Conservation (phyloP, 2,797 vertebrate species). For the Myotis vivesi region DNA sequence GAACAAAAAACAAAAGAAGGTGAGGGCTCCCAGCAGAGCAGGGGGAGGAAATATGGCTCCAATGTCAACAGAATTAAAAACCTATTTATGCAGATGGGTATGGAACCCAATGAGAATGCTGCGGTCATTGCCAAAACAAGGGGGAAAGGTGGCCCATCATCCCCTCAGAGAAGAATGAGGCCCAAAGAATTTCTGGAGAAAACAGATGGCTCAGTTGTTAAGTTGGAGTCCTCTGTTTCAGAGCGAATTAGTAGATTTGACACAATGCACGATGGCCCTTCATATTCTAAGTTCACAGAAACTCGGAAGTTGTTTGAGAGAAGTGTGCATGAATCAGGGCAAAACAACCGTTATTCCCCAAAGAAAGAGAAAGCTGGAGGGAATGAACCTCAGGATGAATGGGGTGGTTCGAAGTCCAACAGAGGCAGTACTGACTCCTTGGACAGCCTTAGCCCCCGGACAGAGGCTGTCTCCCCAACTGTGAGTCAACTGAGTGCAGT, state of each 20-base stretch:
- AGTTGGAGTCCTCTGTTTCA: conserved; percentile 87
- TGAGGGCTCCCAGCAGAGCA: conserved; percentile 89
- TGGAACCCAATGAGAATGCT: conserved; percentile 86
- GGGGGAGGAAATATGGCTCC: conserved; percentile 96
- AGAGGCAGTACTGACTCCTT: conserved; percentile 96
- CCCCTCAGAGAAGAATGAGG: conserved; percentile 91
- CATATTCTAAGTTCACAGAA: conserved; percentile 94
- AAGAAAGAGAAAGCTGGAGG: conserved; percentile 91
- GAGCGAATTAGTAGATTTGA: conserved; percentile 87
- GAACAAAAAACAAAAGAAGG: conserved; percentile 89
- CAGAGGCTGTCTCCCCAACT: conserved; percentile 95
- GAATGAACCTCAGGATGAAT: conserved; percentile 92
- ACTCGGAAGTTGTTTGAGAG: conserved; percentile 97
- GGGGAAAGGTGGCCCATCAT: conserved; percentile 84
- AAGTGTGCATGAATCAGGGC: conserved; percentile 86
- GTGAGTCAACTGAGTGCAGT: conserved; percentile 98
- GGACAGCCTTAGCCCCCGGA: conserved; percentile 96
- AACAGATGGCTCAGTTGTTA: conserved; percentile 91
- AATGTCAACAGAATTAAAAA: conserved; percentile 99
- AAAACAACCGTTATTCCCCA: conserved; percentile 91
- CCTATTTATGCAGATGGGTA: conserved; percentile 99
- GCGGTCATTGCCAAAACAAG: conserved; percentile 79
- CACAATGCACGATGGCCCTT: conserved; percentile 85
- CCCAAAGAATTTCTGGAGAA: conserved; percentile 95
- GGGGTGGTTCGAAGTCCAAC: conserved; percentile 92